Evolutionary conservation across 2,888 invertebrate genomes (phyloP).

Genomic region (Sericinus montela): DNA sequence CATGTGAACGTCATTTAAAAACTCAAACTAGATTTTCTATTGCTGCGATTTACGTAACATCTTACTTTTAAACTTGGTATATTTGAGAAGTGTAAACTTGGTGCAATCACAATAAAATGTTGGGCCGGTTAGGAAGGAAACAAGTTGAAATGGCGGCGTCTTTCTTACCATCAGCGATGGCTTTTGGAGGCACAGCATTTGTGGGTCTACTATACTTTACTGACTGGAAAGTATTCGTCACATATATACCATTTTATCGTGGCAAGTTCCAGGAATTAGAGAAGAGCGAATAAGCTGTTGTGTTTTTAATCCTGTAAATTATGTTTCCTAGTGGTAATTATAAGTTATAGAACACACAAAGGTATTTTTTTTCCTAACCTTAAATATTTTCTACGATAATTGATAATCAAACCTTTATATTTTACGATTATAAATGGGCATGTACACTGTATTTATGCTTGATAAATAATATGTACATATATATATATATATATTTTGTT

Average conservation of each 20-base stretch:
- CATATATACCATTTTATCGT: constrained; percentile 87
- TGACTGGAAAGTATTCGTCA: constrained; percentile 87
- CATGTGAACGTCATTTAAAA: too few species aligned
- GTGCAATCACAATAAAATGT: constrained; percentile 39
- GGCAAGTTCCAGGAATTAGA: constrained; percentile 81
- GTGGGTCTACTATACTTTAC: constrained; percentile 83
- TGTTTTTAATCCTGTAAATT: constrained; percentile 30
- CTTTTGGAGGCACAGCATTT: constrained; percentile 83
- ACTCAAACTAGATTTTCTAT: too few species aligned
- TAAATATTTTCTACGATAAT: too few species aligned
- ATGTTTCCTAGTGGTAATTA: constrained; percentile 30
- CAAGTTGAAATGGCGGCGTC: constrained; percentile 77
- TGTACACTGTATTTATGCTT: too few species aligned
- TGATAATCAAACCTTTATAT: too few species aligned
- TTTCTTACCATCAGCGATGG: constrained; percentile 77
- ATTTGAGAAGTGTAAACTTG: too few species aligned
- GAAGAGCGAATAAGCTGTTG: constrained; percentile 37
- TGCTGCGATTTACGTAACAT: constrained; percentile 20
- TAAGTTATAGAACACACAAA: constrained; percentile 26
- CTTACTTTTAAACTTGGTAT: background rate
- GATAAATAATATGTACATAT: too few species aligned
- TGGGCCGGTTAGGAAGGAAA: constrained; percentile 79
- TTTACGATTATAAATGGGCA: too few species aligned
- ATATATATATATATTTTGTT: too few species aligned
- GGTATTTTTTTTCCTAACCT: constrained; percentile 13